Conservation (phyloP, 2,888 invertebrate species). For the Andrena haemorrhoa region DNA sequence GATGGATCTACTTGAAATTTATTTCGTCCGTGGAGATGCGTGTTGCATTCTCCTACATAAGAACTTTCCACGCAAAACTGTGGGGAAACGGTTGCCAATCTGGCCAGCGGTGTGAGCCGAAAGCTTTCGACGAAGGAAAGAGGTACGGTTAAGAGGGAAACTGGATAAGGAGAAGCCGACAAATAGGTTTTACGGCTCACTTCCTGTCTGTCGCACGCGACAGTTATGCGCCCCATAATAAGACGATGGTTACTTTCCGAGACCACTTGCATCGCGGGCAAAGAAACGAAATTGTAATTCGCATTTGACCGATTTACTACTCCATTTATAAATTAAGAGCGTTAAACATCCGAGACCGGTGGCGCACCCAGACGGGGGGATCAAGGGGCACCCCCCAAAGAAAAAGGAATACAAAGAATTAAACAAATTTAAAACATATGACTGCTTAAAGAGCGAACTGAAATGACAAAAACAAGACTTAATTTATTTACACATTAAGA, state of each 20-base stretch:
- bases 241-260: constrained; percentile 58
- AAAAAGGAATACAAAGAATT: too few relatives aligned
- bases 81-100: constrained; percentile 11
- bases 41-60: background rate
- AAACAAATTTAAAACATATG: too few relatives aligned
- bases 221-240: constrained; percentile 65
- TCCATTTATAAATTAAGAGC: background rate
- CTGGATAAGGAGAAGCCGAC: constrained; percentile 68
- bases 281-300: constrained; percentile 37
- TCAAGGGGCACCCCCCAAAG: too few relatives aligned
- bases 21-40: background rate
- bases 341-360: too few relatives aligned
- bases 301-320: background rate
- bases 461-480: too few relatives aligned
- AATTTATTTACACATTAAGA: too few relatives aligned
- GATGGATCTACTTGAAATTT: background rate
- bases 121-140: constrained; percentile 46
- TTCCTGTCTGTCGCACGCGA: constrained; percentile 74
- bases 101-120: constrained; percentile 26
- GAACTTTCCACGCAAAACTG: constrained; percentile 3
- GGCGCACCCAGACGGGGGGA: too few relatives aligned
- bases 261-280: constrained; percentile 35
- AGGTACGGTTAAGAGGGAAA: constrained; percentile 48
- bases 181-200: constrained; percentile 77
- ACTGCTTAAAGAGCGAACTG: too few relatives aligned